Evolutionary conservation across 2,888 invertebrate genomes (phyloP).

Genomic region (Acanthococcus lagerstroemiae): DNA sequence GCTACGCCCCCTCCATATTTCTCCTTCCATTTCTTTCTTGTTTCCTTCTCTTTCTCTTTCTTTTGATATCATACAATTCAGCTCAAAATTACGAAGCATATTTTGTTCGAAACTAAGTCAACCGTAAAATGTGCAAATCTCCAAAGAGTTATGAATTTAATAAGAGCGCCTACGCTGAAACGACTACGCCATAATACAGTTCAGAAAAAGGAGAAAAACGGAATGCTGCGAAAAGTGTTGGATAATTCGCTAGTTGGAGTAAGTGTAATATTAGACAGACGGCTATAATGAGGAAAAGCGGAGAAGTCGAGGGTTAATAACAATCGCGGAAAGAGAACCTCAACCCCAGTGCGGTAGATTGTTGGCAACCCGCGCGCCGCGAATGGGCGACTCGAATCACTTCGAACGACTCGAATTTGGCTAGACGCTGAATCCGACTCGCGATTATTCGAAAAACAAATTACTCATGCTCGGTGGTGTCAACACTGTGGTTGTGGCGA

Average conservation of each 20-base stretch:
- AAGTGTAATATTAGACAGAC: conserved; percentile 27
- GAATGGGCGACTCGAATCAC: conserved; percentile 19
- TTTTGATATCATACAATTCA: no score
- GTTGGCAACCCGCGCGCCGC: conserved; percentile 28
- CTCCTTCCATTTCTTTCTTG: no score
- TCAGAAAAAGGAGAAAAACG: not conserved
- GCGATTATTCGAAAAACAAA: no score
- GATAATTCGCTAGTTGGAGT: conserved; percentile 23
- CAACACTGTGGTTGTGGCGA: no score
- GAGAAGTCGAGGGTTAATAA: conserved; percentile 25
- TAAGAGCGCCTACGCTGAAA: conserved; percentile 11
- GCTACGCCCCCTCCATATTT: no score
- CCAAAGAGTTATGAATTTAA: conserved; percentile 14
- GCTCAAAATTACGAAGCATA: no score
- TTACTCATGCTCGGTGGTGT: no score
- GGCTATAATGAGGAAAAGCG: conserved; percentile 21
- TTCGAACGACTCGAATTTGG: not conserved
- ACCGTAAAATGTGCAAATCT: conserved; percentile 14
- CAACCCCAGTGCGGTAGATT: conserved; percentile 25
- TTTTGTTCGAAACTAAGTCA: no score
- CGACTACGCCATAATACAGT: conserved; percentile 11
- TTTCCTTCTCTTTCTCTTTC: no score
- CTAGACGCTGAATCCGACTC: conserved; percentile 17
- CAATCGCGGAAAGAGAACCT: conserved; percentile 26
- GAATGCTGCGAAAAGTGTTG: not conserved